Percentiles rank a stretch among this genome's conserved stretches.
These are phyloP conservation scores for Hipposideros armiger DNA, from an alignment of 2,113 vertebrate genomes.

Conservation along the genomic window DNA sequence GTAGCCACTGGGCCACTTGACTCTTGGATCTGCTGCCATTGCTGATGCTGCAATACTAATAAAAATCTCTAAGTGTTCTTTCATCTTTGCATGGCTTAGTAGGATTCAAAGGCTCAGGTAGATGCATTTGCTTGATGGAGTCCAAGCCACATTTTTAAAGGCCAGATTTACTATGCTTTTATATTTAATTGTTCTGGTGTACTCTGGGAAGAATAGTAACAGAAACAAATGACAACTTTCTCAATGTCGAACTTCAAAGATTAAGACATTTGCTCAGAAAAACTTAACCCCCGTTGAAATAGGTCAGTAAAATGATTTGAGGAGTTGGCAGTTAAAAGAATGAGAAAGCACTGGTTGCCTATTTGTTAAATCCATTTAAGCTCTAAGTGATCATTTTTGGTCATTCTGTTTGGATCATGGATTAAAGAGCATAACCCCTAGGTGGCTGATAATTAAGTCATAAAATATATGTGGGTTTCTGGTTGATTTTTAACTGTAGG, in stretches of 20 bases:
- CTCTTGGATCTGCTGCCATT: neutral
- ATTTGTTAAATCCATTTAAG: conserved; percentile 6
- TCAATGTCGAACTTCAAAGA: neutral
- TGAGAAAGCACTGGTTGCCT: neutral
- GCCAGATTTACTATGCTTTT: neutral
- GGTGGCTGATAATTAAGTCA: conserved; percentile 12
- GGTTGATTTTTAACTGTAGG: conserved; percentile 12
- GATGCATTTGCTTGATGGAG: neutral
- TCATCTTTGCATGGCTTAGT: neutral
- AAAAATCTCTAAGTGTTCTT: neutral
- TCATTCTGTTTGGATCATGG: conserved; percentile 33
- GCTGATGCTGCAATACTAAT: neutral
- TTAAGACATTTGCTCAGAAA: conserved; percentile 22
- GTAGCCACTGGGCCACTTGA: accelerated
- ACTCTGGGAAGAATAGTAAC: neutral
- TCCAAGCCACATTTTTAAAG: neutral
- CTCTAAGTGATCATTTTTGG: neutral
- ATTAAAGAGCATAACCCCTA: conserved; percentile 23
- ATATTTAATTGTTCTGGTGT: neutral
- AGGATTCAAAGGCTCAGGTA: neutral
- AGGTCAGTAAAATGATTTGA: conserved; percentile 35
- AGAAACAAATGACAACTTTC: neutral
- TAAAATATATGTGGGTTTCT: neutral
- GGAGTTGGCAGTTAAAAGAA: neutral
- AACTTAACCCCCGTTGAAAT: neutral